phyloP scores from a whole-genome alignment of 2,113 vertebrate species.

The Thamnophis sirtalis region DNA sequence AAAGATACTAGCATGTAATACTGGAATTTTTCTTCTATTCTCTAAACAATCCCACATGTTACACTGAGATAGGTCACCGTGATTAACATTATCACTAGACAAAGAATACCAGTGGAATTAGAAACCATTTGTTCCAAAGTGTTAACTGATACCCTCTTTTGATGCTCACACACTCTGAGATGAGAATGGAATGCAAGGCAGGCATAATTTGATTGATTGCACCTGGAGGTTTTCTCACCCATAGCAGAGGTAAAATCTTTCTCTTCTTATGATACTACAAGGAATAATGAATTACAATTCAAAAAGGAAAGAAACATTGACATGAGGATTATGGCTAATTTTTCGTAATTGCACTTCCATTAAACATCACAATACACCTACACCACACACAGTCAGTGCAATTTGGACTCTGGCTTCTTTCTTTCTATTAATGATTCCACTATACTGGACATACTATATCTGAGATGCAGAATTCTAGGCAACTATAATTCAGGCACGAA shows the following conservation, averaged over 20 bases:
- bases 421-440: not conserved
- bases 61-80: not conserved
- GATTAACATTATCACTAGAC: slow-evolving; percentile 5
- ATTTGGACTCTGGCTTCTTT: not conserved
- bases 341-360: not conserved
- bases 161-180: slow-evolving; percentile 26
- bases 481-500: not conserved
- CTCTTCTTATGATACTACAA: not conserved
- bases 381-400: not conserved
- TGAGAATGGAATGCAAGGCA: slow-evolving; percentile 28
- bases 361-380: not conserved
- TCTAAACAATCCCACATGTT: slow-evolving; percentile 24
- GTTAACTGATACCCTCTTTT: slow-evolving; percentile 17
- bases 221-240: slow-evolving; percentile 31
- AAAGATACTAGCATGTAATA: not conserved
- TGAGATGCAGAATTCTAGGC: not conserved
- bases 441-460: not conserved
- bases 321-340: not conserved
- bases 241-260: not conserved
- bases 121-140: slow-evolving; percentile 27
- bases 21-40: not conserved
- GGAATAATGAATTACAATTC: not conserved
- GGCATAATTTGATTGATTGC: slow-evolving; percentile 31
- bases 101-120: slow-evolving; percentile 27
- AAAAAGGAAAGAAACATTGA: not conserved